Conservation (phyloP, 2,797 vertebrate genomes). For the Phaenicophaeus curvirostris region DNA sequence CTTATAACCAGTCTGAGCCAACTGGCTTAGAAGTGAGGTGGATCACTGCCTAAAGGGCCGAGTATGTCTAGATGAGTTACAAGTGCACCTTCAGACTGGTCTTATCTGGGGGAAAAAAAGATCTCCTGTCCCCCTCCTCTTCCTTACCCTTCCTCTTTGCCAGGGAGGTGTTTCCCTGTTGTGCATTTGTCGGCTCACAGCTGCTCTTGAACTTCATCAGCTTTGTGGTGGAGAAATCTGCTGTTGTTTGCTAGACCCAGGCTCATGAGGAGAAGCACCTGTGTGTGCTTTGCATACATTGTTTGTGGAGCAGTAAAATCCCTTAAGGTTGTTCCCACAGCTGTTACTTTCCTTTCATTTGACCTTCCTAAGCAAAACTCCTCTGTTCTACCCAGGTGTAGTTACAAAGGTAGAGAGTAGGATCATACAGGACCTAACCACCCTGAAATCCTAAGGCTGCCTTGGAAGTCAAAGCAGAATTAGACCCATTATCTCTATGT, state of each 20-base stretch:
- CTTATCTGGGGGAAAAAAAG: background rate
- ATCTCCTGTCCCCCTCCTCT: background rate
- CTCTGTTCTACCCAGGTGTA: background rate
- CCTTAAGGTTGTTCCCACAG: background rate
- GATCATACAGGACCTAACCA: fast-evolving
- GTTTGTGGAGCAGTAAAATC: background rate
- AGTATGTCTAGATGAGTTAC: too few relatives aligned
- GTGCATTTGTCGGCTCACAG: background rate
- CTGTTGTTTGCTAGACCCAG: background rate
- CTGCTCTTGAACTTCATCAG: background rate
- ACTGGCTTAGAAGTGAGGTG: background rate
- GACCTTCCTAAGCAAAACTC: background rate
- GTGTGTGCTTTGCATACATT: background rate
- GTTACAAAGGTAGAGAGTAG: background rate
- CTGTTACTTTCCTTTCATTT: background rate
- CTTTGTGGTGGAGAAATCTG: background rate
- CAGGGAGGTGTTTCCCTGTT: background rate
- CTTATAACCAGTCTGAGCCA: background rate
- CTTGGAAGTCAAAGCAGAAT: background rate
- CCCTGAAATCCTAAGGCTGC: background rate
- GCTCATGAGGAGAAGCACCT: fast-evolving
- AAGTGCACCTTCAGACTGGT: fast-evolving
- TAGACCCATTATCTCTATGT: background rate
- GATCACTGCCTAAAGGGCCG: fast-evolving
- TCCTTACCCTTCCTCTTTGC: background rate